These are phyloP conservation scores for Sebastes miniatus DNA, from an alignment of 2,797 vertebrate species.

Conservation along the genomic window DNA sequence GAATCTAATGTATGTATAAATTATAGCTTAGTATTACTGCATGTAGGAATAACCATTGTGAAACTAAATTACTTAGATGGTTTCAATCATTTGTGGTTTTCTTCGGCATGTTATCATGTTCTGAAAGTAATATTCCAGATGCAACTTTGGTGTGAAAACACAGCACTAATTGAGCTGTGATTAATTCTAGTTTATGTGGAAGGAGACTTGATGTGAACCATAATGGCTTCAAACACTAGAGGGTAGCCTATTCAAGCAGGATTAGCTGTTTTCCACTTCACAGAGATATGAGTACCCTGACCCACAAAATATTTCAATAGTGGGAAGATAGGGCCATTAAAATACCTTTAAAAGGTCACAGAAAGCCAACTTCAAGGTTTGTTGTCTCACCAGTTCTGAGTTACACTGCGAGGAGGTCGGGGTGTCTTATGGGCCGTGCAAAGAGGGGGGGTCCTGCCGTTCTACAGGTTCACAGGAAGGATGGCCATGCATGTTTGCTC, in stretches of 20 bases:
- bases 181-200: conserved; percentile 27
- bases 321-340: conserved; percentile 61
- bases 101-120: background rate
- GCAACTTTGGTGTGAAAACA: conserved; percentile 36
- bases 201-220: conserved; percentile 5
- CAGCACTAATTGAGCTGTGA: conserved; percentile 14
- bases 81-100: conserved; percentile 21
- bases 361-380: conserved; percentile 65
- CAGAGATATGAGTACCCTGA: conserved; percentile 50
- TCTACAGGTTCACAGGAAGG: conserved; percentile 67
- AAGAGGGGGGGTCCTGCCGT: conserved; percentile 59
- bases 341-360: conserved; percentile 72
- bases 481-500: conserved; percentile 79
- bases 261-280: conserved; percentile 48
- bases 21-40: background rate
- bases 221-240: conserved; percentile 72
- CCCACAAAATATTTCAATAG: conserved; percentile 58
- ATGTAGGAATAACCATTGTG: background rate
- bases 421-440: conserved; percentile 47
- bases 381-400: conserved; percentile 66
- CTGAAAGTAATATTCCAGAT: conserved; percentile 14
- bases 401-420: conserved; percentile 30
- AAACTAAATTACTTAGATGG: background rate
- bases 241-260: conserved; percentile 75
- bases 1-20: background rate